Conservation (phyloP, 2,797 vertebrate genomes). For the Pseudochromis fuscus region DNA sequence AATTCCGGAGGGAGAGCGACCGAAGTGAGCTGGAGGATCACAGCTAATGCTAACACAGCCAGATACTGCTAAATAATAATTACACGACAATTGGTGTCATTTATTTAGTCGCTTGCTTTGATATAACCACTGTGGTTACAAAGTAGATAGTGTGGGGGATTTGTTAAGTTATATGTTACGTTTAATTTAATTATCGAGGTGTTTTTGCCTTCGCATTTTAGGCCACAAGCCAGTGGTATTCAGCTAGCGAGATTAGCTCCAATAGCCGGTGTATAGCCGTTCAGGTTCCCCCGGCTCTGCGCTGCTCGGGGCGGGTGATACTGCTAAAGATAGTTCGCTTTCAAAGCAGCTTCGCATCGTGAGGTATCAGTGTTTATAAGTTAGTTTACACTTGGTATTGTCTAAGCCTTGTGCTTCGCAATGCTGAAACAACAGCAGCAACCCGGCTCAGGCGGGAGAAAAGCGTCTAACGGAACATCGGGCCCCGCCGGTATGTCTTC, state of each 20-base stretch:
- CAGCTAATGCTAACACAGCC: conserved; percentile 78
- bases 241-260: conserved; percentile 68
- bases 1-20: conserved; percentile 75
- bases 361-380: conserved; percentile 54
- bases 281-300: conserved; percentile 72
- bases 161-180: conserved; percentile 37
- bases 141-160: conserved; percentile 16
- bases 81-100: conserved; percentile 66
- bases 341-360: conserved; percentile 46
- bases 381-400: conserved; percentile 60
- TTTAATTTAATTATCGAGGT: conserved; percentile 42
- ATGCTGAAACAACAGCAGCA: conserved; percentile 87
- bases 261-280: conserved; percentile 66
- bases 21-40: conserved; percentile 75
- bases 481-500: conserved; percentile 84
- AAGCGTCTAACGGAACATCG: conserved; percentile 86
- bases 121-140: conserved; percentile 34
- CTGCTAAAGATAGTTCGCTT: conserved; percentile 52
- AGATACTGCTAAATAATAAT: conserved; percentile 67
- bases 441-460: conserved; percentile 85
- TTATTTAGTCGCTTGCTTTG: conserved; percentile 55
- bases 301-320: conserved; percentile 50
- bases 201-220: conserved; percentile 59
- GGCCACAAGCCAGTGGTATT: conserved; percentile 70
- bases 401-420: conserved; percentile 72